A percentile compares a stretch with the other conserved stretches of the same genome.
Evolutionary conservation across 1,140 invertebrate species (phyloP).

Genomic region (Hestina assimilis): DNA sequence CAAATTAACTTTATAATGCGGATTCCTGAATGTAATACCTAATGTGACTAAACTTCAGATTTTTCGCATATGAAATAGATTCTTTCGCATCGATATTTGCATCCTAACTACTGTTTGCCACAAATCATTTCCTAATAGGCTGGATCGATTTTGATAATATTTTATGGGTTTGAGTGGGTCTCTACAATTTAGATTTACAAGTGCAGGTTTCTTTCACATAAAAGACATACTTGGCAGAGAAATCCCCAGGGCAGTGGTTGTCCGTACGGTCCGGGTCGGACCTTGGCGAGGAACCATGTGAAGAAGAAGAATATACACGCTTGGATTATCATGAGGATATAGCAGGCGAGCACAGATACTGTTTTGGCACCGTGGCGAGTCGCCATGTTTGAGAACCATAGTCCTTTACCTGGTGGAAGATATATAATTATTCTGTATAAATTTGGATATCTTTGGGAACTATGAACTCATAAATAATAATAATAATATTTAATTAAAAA

Average conservation of each 20-base stretch:
- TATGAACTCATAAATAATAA: too few relatives aligned
- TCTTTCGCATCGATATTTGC: too few relatives aligned
- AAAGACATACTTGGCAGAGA: conserved; percentile 38
- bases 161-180: background rate
- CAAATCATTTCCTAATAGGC: too few relatives aligned
- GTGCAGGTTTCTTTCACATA: too few relatives aligned
- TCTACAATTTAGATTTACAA: too few relatives aligned
- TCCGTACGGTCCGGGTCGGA: conserved; percentile 48
- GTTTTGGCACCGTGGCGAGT: conserved; percentile 10
- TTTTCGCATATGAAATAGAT: too few relatives aligned
- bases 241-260: conserved; percentile 48
- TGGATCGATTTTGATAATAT: background rate
- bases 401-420: conserved; percentile 26
- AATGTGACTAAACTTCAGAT: too few relatives aligned
- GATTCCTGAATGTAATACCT: too few relatives aligned
- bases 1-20: too few relatives aligned
- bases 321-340: conserved; percentile 38
- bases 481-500: too few relatives aligned
- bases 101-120: too few relatives aligned
- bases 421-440: background rate
- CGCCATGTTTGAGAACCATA: conserved; percentile 31
- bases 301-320: conserved; percentile 26
- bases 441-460: too few relatives aligned
- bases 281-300: conserved; percentile 45
- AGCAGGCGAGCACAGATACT: conserved; percentile 29